A percentile compares a stretch with the other conserved stretches of the same genome.
phyloP scores from a whole-genome alignment of 1,140 invertebrate species.

The Aphidius ervi region DNA sequence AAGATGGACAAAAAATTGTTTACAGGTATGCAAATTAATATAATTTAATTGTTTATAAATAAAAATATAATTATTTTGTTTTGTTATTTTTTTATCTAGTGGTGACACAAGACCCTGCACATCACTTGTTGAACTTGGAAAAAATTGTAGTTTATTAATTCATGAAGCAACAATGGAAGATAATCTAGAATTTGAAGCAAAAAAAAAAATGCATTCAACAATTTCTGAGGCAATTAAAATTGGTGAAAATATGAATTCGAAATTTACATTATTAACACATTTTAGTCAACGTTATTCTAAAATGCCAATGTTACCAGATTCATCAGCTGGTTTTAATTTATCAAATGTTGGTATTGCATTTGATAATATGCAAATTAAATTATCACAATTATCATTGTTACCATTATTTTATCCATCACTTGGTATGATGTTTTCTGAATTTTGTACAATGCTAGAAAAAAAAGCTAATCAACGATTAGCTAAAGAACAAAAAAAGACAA shows the following conservation, averaged over 20 bases:
- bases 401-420: conserved; percentile 74
- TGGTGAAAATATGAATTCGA: conserved; percentile 78
- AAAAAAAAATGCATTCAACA: conserved; percentile 81
- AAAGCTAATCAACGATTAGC: conserved; percentile 58
- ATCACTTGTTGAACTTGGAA: conserved; percentile 70
- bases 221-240: conserved; percentile 82
- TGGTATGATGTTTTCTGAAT: conserved; percentile 77
- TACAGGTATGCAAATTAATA: conserved; percentile 59
- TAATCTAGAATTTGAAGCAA: conserved; percentile 73
- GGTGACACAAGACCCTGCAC: conserved; percentile 91
- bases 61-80: too few species aligned
- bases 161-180: conserved; percentile 99
- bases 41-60: too few species aligned
- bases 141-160: conserved; percentile 83
- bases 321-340: conserved; percentile 47
- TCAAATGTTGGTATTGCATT: conserved; percentile 84
- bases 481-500: neutral
- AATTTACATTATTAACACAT: conserved; percentile 87
- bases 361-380: conserved; percentile 83
- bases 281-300: conserved; percentile 96
- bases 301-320: conserved; percentile 61
- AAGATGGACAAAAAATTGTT: conserved; percentile 72
- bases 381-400: conserved; percentile 66
- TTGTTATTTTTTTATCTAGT: conserved; percentile 42
- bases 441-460: conserved; percentile 70